Percentiles rank a stretch among this genome's conserved stretches.
phyloP scores from a whole-genome alignment of 2,888 invertebrate genomes.

The Neoscelio sp. region DNA sequence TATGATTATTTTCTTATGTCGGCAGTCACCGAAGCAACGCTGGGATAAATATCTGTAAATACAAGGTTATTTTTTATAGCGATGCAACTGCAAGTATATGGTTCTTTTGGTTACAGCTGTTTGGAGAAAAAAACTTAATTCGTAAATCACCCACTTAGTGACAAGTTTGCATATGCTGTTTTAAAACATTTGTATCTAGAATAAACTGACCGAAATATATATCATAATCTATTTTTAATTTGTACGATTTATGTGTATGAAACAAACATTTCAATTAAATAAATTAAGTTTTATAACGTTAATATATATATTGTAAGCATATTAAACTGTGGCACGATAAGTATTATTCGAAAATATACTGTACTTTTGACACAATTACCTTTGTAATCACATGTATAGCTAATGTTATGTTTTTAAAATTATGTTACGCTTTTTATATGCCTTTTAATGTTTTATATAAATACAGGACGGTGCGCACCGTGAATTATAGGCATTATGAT shows the following conservation, averaged over 20 bases:
- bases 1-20: constrained; percentile 23
- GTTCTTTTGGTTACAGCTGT: constrained; percentile 21
- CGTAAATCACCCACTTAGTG: constrained; percentile 47
- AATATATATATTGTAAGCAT: background rate
- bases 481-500: constrained; percentile 65
- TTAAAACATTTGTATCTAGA: constrained; percentile 11
- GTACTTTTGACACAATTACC: constrained; percentile 2
- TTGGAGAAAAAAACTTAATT: constrained; percentile 22
- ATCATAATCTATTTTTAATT: constrained; percentile 7
- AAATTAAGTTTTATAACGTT: background rate
- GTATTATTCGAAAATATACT: background rate
- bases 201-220: constrained; percentile 12
- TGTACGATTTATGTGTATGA: no score
- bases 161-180: constrained; percentile 33
- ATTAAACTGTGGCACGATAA: background rate
- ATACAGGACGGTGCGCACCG: constrained; percentile 59
- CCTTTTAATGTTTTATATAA: constrained; percentile 58
- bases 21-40: background rate
- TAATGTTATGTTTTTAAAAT: constrained; percentile 5
- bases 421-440: constrained; percentile 49
- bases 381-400: constrained; percentile 1
- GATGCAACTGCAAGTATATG: constrained; percentile 31
- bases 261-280: no score
- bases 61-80: constrained; percentile 31
- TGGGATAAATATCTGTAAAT: background rate